A percentile compares a stretch with the other conserved stretches of the same genome.
phyloP scores from a whole-genome alignment of 1,140 invertebrate species.

The Oedothorax gibbosus region DNA sequence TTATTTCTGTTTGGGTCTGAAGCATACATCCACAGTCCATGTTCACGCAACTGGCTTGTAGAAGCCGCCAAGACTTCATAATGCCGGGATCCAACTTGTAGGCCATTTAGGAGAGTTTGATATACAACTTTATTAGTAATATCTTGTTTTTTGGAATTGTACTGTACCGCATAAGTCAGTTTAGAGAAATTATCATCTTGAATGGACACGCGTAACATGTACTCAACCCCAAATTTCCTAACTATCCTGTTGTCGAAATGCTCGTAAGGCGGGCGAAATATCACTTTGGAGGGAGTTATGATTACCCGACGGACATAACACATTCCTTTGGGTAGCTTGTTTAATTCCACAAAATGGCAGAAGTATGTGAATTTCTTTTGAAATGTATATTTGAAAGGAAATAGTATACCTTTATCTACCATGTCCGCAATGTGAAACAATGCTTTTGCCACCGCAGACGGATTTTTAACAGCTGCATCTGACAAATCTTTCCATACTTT shows the following conservation, averaged over 20 bases:
- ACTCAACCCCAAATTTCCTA: constrained; percentile 49
- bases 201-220: constrained; percentile 52
- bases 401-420: constrained; percentile 45
- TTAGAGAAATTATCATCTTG: constrained; percentile 60
- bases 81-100: constrained; percentile 61
- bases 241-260: constrained; percentile 60
- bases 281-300: constrained; percentile 51
- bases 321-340: constrained; percentile 31
- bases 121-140: constrained; percentile 34
- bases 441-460: constrained; percentile 34
- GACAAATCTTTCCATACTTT: constrained; percentile 2
- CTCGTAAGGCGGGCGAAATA: constrained; percentile 42
- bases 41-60: constrained; percentile 66
- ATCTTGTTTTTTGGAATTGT: constrained; percentile 35
- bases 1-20: constrained; percentile 52
- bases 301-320: constrained; percentile 54
- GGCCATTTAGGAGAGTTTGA: constrained; percentile 38
- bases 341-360: constrained; percentile 31
- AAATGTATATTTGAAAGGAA: constrained; percentile 21
- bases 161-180: constrained; percentile 41
- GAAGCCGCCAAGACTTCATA: constrained; percentile 65
- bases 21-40: constrained; percentile 66
- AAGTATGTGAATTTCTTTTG: constrained; percentile 40
- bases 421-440: constrained; percentile 32
- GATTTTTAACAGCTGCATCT: constrained; percentile 6